Conservation (phyloP, 2,113 vertebrate species). For the Poeciliopsis occidentalis region DNA sequence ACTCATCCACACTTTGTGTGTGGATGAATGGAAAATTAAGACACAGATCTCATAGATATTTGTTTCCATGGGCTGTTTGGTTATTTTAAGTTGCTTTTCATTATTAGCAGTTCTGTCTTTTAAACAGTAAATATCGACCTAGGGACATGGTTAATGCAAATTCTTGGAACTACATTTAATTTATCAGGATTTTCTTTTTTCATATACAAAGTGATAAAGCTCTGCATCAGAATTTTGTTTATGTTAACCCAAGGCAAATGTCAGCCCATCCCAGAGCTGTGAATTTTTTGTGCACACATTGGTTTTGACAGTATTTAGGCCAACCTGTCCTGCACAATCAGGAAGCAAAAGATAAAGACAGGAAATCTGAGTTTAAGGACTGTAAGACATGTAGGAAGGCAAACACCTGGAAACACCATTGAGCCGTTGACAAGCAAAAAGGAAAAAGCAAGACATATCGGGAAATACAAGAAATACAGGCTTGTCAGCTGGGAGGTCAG, state of each 20-base stretch:
- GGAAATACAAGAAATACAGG: conserved; percentile 59
- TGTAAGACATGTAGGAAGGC: conserved; percentile 52
- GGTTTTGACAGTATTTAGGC: conserved; percentile 44
- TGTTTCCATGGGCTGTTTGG: conserved; percentile 12
- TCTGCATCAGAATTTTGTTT: neutral
- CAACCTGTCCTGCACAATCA: conserved; percentile 38
- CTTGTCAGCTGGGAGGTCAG: conserved; percentile 43
- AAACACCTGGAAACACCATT: conserved; percentile 48
- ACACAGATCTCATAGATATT: conserved; percentile 15
- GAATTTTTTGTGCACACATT: conserved; percentile 39
- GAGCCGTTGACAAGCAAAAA: conserved; percentile 55
- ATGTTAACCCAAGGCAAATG: neutral
- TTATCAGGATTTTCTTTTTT: neutral
- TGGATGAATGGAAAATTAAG: conserved; percentile 27
- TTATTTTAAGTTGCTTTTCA: neutral
- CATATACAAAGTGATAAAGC: neutral
- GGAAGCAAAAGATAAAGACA: conserved; percentile 29
- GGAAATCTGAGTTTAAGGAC: conserved; percentile 27
- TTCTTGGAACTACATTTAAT: neutral
- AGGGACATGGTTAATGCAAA: neutral
- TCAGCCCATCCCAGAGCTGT: neutral
- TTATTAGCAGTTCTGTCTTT: neutral
- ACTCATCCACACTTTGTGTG: neutral
- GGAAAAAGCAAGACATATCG: conserved; percentile 56
- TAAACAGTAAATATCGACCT: neutral